Evolutionary conservation across 2,797 vertebrate species (phyloP).

Genomic region (Enteromius mattozi): DNA sequence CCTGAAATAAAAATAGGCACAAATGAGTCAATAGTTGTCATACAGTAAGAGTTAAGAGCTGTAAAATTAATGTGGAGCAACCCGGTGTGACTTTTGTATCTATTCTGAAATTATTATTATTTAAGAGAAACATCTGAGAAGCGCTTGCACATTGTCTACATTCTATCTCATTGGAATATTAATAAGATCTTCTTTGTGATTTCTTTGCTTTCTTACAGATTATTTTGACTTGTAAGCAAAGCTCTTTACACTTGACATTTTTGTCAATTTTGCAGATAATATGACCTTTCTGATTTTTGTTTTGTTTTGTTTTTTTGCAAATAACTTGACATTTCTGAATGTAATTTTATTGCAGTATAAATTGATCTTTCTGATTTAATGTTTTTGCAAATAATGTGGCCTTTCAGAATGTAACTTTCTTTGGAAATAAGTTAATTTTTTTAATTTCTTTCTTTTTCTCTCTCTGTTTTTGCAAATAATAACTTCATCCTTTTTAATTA

Average conservation of each 20-base stretch:
- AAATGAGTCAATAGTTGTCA: not conserved
- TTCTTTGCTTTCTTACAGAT: not conserved
- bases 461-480: too few species aligned
- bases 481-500: not conserved
- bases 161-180: not conserved
- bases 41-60: not conserved
- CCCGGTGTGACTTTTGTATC: not conserved
- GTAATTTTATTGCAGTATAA: too few species aligned
- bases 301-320: too few species aligned
- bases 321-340: too few species aligned
- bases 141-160: too few species aligned
- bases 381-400: too few species aligned
- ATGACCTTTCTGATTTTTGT: not conserved
- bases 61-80: not conserved
- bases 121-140: not conserved
- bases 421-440: not conserved
- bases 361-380: too few species aligned
- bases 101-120: not conserved
- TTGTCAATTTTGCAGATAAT: not conserved
- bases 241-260: not conserved
- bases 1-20: not conserved
- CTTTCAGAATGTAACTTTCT: not conserved
- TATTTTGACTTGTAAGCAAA: not conserved
- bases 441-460: too few species aligned
- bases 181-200: not conserved